Evolutionary conservation across 1,140 invertebrate species (phyloP).

Genomic region (Heliothis virescens): DNA sequence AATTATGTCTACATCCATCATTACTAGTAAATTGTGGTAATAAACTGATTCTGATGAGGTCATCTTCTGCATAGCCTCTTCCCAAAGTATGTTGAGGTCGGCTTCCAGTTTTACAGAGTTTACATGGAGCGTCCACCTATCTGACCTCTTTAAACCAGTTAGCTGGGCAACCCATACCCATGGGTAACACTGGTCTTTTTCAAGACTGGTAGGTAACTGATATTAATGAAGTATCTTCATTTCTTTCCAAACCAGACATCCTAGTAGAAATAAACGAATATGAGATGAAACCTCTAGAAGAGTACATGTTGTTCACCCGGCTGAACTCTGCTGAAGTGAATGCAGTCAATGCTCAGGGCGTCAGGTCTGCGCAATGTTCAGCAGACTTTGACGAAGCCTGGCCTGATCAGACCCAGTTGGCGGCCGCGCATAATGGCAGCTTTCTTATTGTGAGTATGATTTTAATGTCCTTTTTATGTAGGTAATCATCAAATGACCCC

Average conservation of each 20-base stretch:
- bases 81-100: no score
- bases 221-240: background rate
- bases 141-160: no score
- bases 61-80: no score
- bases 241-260: conserved; percentile 87
- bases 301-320: conserved; percentile 95
- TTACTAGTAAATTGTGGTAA: no score
- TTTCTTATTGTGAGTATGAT: conserved; percentile 74
- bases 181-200: no score
- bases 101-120: no score
- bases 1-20: background rate
- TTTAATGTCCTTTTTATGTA: no score
- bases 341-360: conserved; percentile 93
- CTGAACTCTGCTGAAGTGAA: conserved; percentile 92
- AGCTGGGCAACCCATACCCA: no score
- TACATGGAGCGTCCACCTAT: no score
- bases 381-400: conserved; percentile 89
- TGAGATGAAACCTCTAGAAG: conserved; percentile 94
- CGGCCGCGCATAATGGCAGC: conserved; percentile 78
- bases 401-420: conserved; percentile 74
- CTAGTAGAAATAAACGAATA: conserved; percentile 92
- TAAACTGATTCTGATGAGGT: no score
- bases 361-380: conserved; percentile 93
- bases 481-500: no score
- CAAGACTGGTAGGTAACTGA: no score